Conservation (phyloP, 2,113 vertebrate species). For the Cephalopholis sonnerati region DNA sequence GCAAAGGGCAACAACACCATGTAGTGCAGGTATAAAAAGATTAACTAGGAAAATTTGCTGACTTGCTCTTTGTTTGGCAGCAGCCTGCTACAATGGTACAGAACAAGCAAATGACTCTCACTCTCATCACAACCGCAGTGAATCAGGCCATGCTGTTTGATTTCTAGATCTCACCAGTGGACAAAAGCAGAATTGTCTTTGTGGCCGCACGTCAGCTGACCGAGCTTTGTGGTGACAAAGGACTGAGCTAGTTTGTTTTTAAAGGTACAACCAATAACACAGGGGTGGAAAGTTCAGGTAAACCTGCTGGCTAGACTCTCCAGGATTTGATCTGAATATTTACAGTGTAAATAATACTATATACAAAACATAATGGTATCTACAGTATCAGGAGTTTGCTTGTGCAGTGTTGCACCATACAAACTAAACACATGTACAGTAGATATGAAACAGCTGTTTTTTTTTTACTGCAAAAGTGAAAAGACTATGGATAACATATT, state of each 20-base stretch:
- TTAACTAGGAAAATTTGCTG: conserved; percentile 39
- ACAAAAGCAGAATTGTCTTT: conserved; percentile 67
- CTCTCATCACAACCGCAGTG: conserved; percentile 17
- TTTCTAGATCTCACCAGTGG: conserved; percentile 54
- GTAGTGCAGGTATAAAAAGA: conserved; percentile 34
- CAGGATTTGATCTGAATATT: background rate
- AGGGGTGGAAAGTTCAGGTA: conserved; percentile 54
- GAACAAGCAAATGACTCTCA: conserved; percentile 30
- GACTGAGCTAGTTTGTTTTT: conserved; percentile 24
- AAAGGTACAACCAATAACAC: conserved; percentile 14
- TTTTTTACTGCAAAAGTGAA: background rate
- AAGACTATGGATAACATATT: background rate
- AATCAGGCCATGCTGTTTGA: conserved; percentile 45
- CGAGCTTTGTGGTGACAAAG: conserved; percentile 36
- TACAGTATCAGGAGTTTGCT: background rate
- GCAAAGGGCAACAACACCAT: background rate
- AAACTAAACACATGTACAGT: background rate
- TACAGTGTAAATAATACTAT: conserved; percentile 7
- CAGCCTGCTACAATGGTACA: conserved; percentile 23
- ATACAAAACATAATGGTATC: conserved; percentile 6
- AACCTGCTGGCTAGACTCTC: conserved; percentile 8
- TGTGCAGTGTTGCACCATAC: background rate
- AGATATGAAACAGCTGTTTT: background rate
- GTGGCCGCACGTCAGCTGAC: conserved; percentile 53
- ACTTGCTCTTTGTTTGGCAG: conserved; percentile 38